Evolutionary conservation across 1,140 invertebrate species (phyloP), one percentile per base, ranked within the genome.

Genomic region (Leptopilina boulardi): DNA sequence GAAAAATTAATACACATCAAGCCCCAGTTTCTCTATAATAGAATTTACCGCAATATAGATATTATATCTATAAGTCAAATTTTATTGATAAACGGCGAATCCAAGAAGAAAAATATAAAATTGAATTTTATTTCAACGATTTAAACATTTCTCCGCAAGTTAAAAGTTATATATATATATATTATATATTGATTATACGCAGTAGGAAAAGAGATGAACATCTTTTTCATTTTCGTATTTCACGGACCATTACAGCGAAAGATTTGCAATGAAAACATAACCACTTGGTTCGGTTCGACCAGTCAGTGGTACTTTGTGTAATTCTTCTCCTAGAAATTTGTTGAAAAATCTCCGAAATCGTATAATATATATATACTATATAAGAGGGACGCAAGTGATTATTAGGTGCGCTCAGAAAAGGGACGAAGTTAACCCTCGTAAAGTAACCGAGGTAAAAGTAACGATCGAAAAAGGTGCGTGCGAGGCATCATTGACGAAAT

Each of bases 381-480:
- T n/a, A n/a, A 30, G 59, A n/a, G 21, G 26, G 59, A 66, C 23
- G 23, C 26, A 66, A 83, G 80, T 83, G 80, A 82, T 83, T 83
- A 77, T 80, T 73, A 72, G 82, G 80, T 81, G 76, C 66, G 80
- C 81, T 81, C 80, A 80, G 77, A 80, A 79, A 38, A 81, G 51
- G 77, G 66, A 77, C 74, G 77, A 81, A 77, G 74, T 77, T 77
- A 70, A 80, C 77, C 76, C 44, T 80, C 30, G 21, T 71, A 73
- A 76, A 74, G 73, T 66, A 66, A 11, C 59, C 75, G 59, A 77
- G 23, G 75, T 74, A 70, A 74, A 74, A 78, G 75, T 80, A 80
- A 83, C 73, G 78, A 81, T 78, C 82, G 77, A 81, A 77, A 66
- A 76, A 80, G 78, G 77, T 79, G 80, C 78, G 80, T 80, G 81